A percentile compares a stretch with the other conserved stretches of the same genome.
These are phyloP conservation scores for Muscicapa striata DNA, from an alignment of 2,797 vertebrate genomes.

Conservation along the genomic window DNA sequence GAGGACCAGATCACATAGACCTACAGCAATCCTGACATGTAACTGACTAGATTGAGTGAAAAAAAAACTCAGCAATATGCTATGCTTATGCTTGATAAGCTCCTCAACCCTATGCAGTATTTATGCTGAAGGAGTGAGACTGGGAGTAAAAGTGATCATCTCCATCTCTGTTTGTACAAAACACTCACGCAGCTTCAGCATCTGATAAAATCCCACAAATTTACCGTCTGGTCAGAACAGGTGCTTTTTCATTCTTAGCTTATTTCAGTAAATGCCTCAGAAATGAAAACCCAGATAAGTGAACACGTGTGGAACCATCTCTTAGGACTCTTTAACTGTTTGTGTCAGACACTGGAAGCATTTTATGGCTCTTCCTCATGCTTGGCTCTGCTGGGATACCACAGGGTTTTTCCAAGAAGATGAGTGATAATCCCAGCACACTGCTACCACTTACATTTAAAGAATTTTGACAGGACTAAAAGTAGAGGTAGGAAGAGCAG, in stretches of 20 bases:
- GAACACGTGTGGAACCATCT: neutral
- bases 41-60: neutral
- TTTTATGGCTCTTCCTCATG: neutral
- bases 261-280: neutral
- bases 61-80: neutral
- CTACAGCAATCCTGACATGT: neutral
- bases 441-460: neutral
- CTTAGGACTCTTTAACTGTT: neutral
- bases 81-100: neutral
- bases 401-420: neutral
- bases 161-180: neutral
- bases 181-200: neutral
- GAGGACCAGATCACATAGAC: rapidly evolving
- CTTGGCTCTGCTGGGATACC: neutral
- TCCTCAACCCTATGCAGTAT: neutral
- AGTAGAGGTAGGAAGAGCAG: neutral
- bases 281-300: neutral
- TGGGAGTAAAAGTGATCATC: neutral
- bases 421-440: neutral
- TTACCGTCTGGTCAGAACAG: slow-evolving; percentile 35
- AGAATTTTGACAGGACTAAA: neutral
- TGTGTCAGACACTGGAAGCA: neutral
- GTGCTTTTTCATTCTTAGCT: slow-evolving; percentile 14
- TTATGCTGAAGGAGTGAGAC: neutral
- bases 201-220: slow-evolving; percentile 24